These are phyloP conservation scores for Aurelia aurita complex sp. Pacific DNA, from an alignment of 30 jellyfish, hydroid and myxozoan genomes.

Conservation along the genomic window DNA sequence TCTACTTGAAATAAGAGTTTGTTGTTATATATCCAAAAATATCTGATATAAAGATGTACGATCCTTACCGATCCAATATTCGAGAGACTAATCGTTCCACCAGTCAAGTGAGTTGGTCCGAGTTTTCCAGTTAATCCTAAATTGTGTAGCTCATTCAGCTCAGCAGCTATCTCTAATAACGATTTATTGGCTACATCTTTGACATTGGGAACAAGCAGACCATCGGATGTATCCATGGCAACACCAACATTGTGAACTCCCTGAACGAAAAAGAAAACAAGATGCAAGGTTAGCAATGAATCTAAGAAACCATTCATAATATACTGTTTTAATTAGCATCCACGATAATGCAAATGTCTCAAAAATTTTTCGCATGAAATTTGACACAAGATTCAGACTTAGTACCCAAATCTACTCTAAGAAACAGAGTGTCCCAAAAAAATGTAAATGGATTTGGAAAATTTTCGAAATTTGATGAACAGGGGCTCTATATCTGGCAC, in stretches of 20 bases:
- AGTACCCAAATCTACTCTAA: too few relatives aligned
- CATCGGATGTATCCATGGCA: conserved; percentile 98
- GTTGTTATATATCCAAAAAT: too few relatives aligned
- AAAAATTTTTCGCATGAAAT: too few relatives aligned
- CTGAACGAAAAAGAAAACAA: conserved; percentile 14
- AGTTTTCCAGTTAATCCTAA: conserved; percentile 88
- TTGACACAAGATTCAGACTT: too few relatives aligned
- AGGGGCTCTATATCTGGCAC: neutral
- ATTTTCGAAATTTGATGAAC: neutral
- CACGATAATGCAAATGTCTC: too few relatives aligned
- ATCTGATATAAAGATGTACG: too few relatives aligned
- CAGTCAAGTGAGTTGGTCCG: conserved; percentile 83
- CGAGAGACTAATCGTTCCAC: conserved; percentile 92
- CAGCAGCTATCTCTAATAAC: conserved; percentile 81
- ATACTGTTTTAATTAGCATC: too few relatives aligned
- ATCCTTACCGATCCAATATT: conserved; percentile 94
- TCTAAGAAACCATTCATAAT: too few relatives aligned
- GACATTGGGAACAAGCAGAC: conserved; percentile 92
- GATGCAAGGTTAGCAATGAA: too few relatives aligned
- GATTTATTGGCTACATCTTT: conserved; percentile 78
- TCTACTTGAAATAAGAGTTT: too few relatives aligned
- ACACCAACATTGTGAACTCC: conserved; percentile 91
- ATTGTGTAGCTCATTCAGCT: conserved; percentile 76
- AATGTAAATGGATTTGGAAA: too few relatives aligned
- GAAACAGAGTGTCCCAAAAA: too few relatives aligned